These are phyloP conservation scores for Vidua chalybeata DNA, from an alignment of 2,113 vertebrate genomes.

Conservation along the genomic window DNA sequence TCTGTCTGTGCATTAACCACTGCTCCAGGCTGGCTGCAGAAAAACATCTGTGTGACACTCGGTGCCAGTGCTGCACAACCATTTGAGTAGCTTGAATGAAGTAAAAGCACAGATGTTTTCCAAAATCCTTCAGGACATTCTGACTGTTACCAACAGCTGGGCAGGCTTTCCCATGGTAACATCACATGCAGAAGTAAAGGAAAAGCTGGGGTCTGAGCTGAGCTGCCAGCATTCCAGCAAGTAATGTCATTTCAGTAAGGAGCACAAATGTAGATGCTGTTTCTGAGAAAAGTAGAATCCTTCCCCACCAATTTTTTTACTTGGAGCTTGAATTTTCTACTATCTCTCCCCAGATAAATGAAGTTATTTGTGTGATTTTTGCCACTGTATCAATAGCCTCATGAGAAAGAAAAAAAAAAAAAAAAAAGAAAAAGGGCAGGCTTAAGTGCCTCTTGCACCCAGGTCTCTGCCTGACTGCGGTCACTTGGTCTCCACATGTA, in stretches of 20 bases:
- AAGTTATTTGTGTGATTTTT: background rate
- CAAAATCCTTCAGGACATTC: slow-evolving; percentile 9
- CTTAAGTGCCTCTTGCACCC: background rate
- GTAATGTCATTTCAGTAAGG: background rate
- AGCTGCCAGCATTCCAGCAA: background rate
- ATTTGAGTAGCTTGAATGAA: background rate
- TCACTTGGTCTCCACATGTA: background rate
- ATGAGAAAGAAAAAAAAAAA: too few relatives aligned
- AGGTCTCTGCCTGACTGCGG: background rate
- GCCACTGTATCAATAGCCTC: background rate
- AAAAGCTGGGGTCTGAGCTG: background rate
- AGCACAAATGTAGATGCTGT: background rate
- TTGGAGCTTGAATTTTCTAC: background rate
- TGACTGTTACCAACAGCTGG: background rate
- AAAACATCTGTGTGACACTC: background rate
- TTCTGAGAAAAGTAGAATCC: background rate
- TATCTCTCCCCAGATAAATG: background rate
- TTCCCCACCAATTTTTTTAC: background rate
- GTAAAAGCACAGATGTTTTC: slow-evolving; percentile 14
- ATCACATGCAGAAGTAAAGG: background rate
- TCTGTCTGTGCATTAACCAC: background rate
- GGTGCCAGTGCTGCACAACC: background rate
- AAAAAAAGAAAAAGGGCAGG: background rate
- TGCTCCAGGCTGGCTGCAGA: background rate
- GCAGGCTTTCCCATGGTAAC: background rate